Conservation (phyloP, 2,888 invertebrate species). For the Drosophila flavopinicola region DNA sequence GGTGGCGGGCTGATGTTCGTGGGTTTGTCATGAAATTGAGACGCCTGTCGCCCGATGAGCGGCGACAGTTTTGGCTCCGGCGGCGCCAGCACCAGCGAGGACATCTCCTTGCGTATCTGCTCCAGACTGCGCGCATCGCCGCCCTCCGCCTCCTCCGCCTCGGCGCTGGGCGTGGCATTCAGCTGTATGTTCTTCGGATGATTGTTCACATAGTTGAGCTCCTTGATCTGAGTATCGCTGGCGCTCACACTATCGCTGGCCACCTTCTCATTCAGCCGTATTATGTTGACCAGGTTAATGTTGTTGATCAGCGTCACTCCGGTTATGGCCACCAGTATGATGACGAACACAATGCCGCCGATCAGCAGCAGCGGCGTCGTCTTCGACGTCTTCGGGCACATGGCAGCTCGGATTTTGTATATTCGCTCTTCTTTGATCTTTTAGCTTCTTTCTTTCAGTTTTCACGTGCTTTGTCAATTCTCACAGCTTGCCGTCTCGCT, state of each 20-base stretch:
- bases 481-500: neutral
- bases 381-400: constrained; percentile 83
- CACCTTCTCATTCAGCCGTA: constrained; percentile 83
- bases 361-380: constrained; percentile 82
- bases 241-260: constrained; percentile 83
- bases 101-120: constrained; percentile 57
- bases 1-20: neutral
- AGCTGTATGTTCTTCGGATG: constrained; percentile 81
- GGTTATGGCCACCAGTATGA: constrained; percentile 85
- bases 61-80: constrained; percentile 44
- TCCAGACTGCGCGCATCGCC: constrained; percentile 48
- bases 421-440: constrained; percentile 3
- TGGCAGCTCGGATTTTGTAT: constrained; percentile 46
- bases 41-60: constrained; percentile 51
- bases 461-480: neutral
- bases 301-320: constrained; percentile 85
- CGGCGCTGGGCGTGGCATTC: constrained; percentile 28
- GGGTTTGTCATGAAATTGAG: constrained; percentile 8
- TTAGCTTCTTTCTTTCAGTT: constrained; percentile 5
- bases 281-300: constrained; percentile 83
- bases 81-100: constrained; percentile 42
- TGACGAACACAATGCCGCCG: constrained; percentile 84
- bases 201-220: constrained; percentile 81
- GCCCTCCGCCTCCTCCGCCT: too few relatives aligned
- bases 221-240: constrained; percentile 76